phyloP scores from a whole-genome alignment of 2,113 vertebrate species.

The Jaculus jaculus region DNA sequence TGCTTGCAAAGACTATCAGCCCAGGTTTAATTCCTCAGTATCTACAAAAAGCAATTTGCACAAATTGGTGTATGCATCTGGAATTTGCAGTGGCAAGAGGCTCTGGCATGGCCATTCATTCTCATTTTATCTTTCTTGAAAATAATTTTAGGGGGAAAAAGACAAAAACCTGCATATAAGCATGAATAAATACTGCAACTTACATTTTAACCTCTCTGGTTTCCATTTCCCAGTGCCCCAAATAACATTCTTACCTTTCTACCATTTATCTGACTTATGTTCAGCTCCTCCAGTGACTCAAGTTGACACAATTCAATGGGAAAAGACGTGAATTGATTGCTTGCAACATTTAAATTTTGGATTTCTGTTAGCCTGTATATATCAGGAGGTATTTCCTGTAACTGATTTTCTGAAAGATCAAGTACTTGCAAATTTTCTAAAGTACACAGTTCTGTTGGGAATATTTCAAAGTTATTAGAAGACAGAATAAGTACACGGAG shows the following conservation, averaged over 20 bases:
- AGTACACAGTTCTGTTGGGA: constrained; percentile 81
- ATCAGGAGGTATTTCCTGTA: constrained; percentile 76
- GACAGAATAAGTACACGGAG: constrained; percentile 81
- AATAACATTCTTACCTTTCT: constrained; percentile 79
- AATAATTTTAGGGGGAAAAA: too few species aligned
- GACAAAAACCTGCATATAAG: too few species aligned
- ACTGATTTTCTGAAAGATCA: constrained; percentile 82
- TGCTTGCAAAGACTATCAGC: too few species aligned
- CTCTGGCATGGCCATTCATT: too few species aligned
- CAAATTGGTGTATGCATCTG: too few species aligned
- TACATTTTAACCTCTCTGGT: background rate
- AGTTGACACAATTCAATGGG: constrained; percentile 81
- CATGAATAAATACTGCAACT: background rate
- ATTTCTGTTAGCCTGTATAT: constrained; percentile 78
- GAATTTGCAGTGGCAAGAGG: too few species aligned
- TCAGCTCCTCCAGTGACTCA: constrained; percentile 75
- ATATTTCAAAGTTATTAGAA: constrained; percentile 76
- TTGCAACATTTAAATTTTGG: constrained; percentile 81
- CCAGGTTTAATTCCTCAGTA: too few species aligned
- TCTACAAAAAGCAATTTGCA: too few species aligned
- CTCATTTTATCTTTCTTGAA: too few species aligned
- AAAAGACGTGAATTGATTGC: constrained; percentile 82
- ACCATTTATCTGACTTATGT: constrained; percentile 77
- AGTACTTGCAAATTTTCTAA: constrained; percentile 78
- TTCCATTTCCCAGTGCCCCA: background rate